Evolutionary conservation across 2,113 vertebrate genomes (phyloP), one percentile per base, ranked within the genome.

Genomic region (Ariopsis seemanni): DNA sequence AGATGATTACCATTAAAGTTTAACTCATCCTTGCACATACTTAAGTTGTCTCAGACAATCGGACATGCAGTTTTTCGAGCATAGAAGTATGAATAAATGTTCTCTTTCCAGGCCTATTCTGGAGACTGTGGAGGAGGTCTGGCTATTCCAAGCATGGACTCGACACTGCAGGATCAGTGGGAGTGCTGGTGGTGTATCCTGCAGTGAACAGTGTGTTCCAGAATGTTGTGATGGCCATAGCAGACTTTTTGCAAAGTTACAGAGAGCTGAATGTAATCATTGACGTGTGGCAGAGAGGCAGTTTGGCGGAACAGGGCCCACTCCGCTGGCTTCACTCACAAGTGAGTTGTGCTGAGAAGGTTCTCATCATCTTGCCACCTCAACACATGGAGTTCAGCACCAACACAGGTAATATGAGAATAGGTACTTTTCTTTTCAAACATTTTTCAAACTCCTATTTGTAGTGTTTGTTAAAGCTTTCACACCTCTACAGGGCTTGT

Each of bases 281-380:
- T 5, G 97, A 96, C 85, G 88, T 94, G 57, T 97, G 96, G 96
- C 95, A 97, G 89, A 95, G 92, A 90, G 91, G 88, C 81, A 95
- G 82, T 69, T 93, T 97, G 14, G 96, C 96, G 0, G 93, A 95
- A 85, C 90, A 94, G 83, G 96, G 96, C 4, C 95, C 92, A 0
- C 92, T 96, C 85, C 95, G 95, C 72, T 97, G 96, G 96, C 92
- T 98, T 18, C 91, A 93, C 48, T 88, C 93, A 50, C 93, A 96
- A 89, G 94, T 86, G 80, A 88, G 92, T 58, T 87, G 60, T n/a
- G 95, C 93, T 0, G 90, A 95, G 0, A 93, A 77, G 75, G 92
- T 97, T 27, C 91, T 97, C 88, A 93, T 97, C 65, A 69, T 97
- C 4, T 92, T 93, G 25, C 92, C 91, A 3, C 67, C 90, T 48